Base-by-base conservation (phyloP, 2,113 vertebrate species). In the Nothoprocta pentlandii region DNA sequence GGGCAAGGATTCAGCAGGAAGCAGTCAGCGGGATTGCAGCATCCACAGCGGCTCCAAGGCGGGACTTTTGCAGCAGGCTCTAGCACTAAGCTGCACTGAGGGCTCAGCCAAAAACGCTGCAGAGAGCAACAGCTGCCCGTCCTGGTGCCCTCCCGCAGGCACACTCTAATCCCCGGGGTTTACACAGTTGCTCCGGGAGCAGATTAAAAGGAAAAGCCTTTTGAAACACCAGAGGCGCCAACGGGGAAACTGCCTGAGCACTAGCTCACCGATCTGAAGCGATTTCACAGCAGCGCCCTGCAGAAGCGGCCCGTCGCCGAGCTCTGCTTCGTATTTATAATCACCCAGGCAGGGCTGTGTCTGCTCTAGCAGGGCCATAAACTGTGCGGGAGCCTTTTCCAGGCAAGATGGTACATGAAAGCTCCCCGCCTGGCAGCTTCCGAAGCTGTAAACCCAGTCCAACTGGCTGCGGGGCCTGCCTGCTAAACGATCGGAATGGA, bases 321-420 rank as follows among this genome's bases (percentile, higher is more conserved):
- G 78, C 28, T 69, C 56, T 56, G 66, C 54, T 87, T 83, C 28
- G 2, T 62, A 93, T 88, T 90, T 92, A 80, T 81, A 84, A 92
- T 84, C 80, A 54, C 70, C 90, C 62, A 85, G 82, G 90, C 73
- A 93, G 44, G 61, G 62, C 92, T 70, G 80, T 69, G 90, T 84
- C 93, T 94, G 83, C 85, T 73, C 17, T 77, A 88, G 75, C 49
- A 89, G 49, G 83, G 64, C 92, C 94, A 95, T 62, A 86, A 90
- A 94, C 80, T 95, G 86, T 63, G 94, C 95, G 78, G 51, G 0
- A 92, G 80, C 94, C 66, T 91, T 86, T 86, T 81, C 90, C 80
- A 91, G 94, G 93, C 95, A 94, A 97, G 95, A 95, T 89, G 85
- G 93, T 69, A 96, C 95, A 94, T 93, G 94, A 90, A 95, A 95